phyloP scores from a whole-genome alignment of 2,888 invertebrate genomes.

The Drosophila rubida region DNA sequence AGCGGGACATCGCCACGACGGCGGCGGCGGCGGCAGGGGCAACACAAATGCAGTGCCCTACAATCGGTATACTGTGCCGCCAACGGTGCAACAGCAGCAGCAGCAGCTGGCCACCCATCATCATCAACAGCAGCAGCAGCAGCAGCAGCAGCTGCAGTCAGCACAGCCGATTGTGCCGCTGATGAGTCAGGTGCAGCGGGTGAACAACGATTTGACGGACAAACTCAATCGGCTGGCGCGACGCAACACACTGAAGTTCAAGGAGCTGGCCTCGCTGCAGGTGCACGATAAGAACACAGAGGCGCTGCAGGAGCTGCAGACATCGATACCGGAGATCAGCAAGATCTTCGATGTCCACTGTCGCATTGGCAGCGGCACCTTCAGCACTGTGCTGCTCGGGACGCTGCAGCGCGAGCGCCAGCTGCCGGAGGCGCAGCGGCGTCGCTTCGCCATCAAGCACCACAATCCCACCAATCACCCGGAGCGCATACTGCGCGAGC shows the following conservation, averaged over 20 bases:
- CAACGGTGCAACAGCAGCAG: background rate
- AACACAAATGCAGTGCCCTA: slow-evolving; percentile 14
- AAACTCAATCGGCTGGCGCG: slow-evolving; percentile 40
- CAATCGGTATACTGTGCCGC: slow-evolving; percentile 32
- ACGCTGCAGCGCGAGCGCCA: slow-evolving; percentile 85
- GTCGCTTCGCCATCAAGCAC: slow-evolving; percentile 93
- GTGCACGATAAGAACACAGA: slow-evolving; percentile 71
- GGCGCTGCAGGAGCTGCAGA: slow-evolving; percentile 80
- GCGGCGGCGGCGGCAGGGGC: background rate
- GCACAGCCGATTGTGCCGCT: slow-evolving; percentile 22
- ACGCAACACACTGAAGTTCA: slow-evolving; percentile 52
- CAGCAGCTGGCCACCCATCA: background rate
- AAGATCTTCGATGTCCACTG: slow-evolving; percentile 89
- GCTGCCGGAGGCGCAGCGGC: slow-evolving; percentile 85
- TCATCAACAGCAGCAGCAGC: background rate
- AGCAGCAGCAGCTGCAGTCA: slow-evolving; percentile 13
- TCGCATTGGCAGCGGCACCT: slow-evolving; percentile 93
- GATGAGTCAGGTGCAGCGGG: slow-evolving; percentile 47
- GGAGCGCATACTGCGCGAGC: slow-evolving; percentile 91
- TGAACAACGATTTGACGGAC: slow-evolving; percentile 45
- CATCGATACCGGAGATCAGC: slow-evolving; percentile 87
- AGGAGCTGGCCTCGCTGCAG: slow-evolving; percentile 52
- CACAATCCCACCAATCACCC: slow-evolving; percentile 95
- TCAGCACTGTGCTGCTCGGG: slow-evolving; percentile 94
- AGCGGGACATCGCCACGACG: background rate